These are phyloP conservation scores for Pyrocephalus nanus DNA, from an alignment of 2,797 vertebrate species.

Conservation along the genomic window DNA sequence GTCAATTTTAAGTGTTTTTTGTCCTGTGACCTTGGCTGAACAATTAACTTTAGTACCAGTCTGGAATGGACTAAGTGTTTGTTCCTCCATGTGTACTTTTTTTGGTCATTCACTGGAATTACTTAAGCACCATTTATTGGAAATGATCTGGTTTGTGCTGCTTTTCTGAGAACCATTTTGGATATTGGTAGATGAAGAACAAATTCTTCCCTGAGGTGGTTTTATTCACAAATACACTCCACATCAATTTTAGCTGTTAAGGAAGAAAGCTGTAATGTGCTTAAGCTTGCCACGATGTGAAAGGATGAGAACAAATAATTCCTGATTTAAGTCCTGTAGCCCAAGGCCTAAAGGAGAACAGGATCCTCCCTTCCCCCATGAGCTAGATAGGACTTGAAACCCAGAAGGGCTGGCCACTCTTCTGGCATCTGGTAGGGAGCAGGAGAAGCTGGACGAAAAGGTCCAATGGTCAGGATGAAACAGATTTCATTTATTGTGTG, in stretches of 20 bases:
- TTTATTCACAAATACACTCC: slow-evolving; percentile 18
- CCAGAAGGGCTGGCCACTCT: background rate
- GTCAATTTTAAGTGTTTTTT: background rate
- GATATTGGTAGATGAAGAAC: slow-evolving; percentile 44
- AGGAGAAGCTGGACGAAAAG: background rate
- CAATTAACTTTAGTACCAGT: slow-evolving; percentile 12
- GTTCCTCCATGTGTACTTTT: background rate
- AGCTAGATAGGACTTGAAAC: background rate
- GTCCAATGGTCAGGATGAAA: background rate
- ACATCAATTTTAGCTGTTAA: background rate
- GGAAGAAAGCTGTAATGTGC: slow-evolving; percentile 9
- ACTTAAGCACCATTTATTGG: slow-evolving; percentile 45
- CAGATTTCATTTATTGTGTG: background rate
- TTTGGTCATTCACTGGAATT: slow-evolving; percentile 35
- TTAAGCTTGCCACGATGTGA: background rate
- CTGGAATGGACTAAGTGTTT: background rate
- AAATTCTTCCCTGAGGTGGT: slow-evolving; percentile 52
- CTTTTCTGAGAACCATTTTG: slow-evolving; percentile 58
- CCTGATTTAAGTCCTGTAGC: background rate
- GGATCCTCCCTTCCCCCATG: background rate
- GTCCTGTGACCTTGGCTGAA: background rate
- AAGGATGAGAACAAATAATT: background rate
- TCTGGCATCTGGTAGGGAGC: background rate
- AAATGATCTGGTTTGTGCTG: slow-evolving; percentile 30
- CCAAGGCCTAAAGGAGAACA: background rate